These are phyloP conservation scores for Sarcophaga carnaria DNA, from an alignment of 2,888 invertebrate genomes.

Conservation along the genomic window DNA sequence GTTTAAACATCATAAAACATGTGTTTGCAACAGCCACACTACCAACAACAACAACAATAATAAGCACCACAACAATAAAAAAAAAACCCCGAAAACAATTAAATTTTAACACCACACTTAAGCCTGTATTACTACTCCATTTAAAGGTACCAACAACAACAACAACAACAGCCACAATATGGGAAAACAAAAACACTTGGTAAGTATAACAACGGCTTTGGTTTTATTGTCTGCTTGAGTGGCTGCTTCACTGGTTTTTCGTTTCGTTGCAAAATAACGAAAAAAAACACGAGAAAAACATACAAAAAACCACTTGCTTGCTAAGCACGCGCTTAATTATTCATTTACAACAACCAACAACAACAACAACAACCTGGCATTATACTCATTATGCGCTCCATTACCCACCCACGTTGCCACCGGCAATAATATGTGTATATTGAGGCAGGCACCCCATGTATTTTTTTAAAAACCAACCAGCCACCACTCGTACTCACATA, in stretches of 20 bases:
- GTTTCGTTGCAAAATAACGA: not conserved
- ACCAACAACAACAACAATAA: conserved; percentile 1
- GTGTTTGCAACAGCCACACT: conserved; percentile 8
- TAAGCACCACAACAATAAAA: not conserved
- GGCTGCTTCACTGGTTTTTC: conserved; percentile 15
- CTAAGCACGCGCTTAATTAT: conserved; percentile 64
- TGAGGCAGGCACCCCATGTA: not conserved
- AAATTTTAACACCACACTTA: conserved; percentile 47
- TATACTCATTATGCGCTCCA: conserved; percentile 68
- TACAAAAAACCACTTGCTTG: conserved; percentile 6
- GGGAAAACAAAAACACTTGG: too few relatives aligned
- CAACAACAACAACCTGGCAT: conserved; percentile 38
- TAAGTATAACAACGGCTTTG: not conserved
- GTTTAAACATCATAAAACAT: conserved; percentile 28
- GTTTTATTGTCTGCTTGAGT: not conserved
- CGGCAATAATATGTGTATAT: not conserved
- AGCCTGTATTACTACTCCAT: conserved; percentile 8
- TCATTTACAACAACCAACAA: conserved; percentile 38
- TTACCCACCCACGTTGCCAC: conserved; percentile 68
- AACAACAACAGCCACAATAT: not conserved
- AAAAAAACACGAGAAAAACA: conserved; percentile 30
- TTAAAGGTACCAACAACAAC: conserved; percentile 4
- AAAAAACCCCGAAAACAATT: conserved; percentile 6
- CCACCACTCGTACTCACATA: not conserved
- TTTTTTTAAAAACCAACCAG: conserved; percentile 2